Evolutionary conservation across 1,140 invertebrate species (phyloP), one percentile per base, ranked within the genome.

Genomic region (Myzus persicae): DNA sequence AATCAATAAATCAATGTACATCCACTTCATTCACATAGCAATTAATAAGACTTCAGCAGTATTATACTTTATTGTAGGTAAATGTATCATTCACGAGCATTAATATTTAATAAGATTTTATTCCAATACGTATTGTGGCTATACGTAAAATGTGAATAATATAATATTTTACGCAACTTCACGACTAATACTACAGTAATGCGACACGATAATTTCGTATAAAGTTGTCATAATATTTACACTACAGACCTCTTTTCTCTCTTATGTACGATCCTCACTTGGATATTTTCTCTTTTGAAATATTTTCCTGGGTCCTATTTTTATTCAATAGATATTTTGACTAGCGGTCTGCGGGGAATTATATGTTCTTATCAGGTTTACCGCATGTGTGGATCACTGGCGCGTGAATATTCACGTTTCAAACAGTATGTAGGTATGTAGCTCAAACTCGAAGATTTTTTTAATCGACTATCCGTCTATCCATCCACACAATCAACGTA

Each of bases 401-500:
- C 59, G 22, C 14, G 31, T 14, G 31, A 76, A n/a, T 76, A 76
- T 14, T n/a, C 14, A 2, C 31, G 2, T n/a, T n/a, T 67, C 31
- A 67, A 67, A n/a, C 24, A 54, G 26, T 4, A 48, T 48, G 46
- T 48, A 24, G 48, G 48, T 76, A 76, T n/a, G 31, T 76, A 76
- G 59, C 31, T 3, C 59, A n/a, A 20, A 76, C n/a, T 14, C 14
- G 5, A n/a, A 4, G n/a, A 76, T 67, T 3, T n/a, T 59, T 76
- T 76, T 76, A 76, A 76, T n/a, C 0, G 59, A 76, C 3, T 76
- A 18, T 31, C 14, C 31, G 8, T 67, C 1, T 67, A 51, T 22
- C 22, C 48, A 51, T n/a, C n/a, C n/a, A 0, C 4, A n/a, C n/a
- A n/a, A 18, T 0, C 0, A 4, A 31, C 11, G 3, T n/a, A 31